Evolutionary conservation across 2,888 invertebrate species (phyloP).

Genomic region (Drosophila emarginata): DNA sequence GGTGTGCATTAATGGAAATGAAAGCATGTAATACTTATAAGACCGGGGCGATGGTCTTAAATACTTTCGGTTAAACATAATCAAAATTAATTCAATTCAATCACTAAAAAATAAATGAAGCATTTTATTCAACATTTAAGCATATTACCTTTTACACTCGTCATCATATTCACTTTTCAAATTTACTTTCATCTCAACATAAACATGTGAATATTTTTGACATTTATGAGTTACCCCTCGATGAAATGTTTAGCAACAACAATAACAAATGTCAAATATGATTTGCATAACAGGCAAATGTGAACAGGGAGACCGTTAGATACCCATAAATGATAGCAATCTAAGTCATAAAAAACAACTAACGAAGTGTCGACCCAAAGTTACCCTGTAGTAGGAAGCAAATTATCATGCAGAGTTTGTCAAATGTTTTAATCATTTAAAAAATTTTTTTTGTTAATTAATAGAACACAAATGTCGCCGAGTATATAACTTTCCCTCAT

Average conservation of each 20-base stretch:
- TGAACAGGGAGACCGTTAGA: background rate
- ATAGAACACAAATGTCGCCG: too few relatives aligned
- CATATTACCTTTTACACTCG: constrained; percentile 39
- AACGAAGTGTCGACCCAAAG: background rate
- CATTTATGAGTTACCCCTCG: constrained; percentile 57
- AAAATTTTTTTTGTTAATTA: too few relatives aligned
- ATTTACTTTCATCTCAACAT: constrained; percentile 36
- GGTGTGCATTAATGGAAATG: constrained; percentile 72
- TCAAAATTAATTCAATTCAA: background rate
- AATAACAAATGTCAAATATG: constrained; percentile 59
- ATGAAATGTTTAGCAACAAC: constrained; percentile 33
- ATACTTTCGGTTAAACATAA: background rate
- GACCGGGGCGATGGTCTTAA: background rate
- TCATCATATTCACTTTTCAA: constrained; percentile 11
- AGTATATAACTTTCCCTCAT: too few relatives aligned
- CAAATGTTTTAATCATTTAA: too few relatives aligned
- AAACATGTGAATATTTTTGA: constrained; percentile 47
- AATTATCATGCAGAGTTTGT: too few relatives aligned
- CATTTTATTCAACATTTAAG: constrained; percentile 8
- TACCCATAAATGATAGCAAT: constrained; percentile 51
- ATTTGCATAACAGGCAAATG: constrained; percentile 54
- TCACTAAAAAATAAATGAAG: background rate
- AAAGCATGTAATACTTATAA: constrained; percentile 8
- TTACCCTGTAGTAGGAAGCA: too few relatives aligned
- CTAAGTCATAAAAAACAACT: constrained; percentile 16